Evolutionary conservation across 2,113 vertebrate genomes (phyloP).

Genomic region (Tupaia chinensis): DNA sequence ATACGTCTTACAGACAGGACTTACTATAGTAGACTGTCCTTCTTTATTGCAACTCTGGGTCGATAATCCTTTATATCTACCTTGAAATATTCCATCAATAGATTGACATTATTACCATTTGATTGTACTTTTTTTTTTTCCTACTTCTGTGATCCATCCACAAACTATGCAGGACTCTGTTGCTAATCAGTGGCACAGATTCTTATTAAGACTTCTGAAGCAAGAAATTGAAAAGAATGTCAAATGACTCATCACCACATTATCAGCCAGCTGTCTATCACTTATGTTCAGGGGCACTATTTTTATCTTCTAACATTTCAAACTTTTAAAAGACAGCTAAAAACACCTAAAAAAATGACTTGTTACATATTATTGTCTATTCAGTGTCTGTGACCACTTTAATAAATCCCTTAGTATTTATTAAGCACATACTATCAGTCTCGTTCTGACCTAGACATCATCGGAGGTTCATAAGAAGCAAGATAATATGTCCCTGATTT

Average conservation of each 20-base stretch:
- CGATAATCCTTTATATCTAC: background rate
- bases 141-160: constrained; percentile 29
- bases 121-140: constrained; percentile 2
- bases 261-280: constrained; percentile 75
- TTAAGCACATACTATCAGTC: background rate
- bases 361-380: background rate
- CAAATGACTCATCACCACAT: constrained; percentile 70
- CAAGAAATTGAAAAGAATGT: constrained; percentile 61
- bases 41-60: background rate
- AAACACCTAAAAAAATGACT: constrained; percentile 9
- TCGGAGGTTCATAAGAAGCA: background rate
- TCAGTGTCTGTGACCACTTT: background rate
- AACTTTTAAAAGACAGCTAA: constrained; percentile 60
- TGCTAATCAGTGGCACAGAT: constrained; percentile 44
- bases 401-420: constrained; percentile 31
- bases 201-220: constrained; percentile 60
- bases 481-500: background rate
- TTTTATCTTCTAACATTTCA: constrained; percentile 71
- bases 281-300: constrained; percentile 59
- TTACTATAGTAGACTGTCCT: background rate
- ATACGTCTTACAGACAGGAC: background rate
- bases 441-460: background rate
- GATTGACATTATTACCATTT: background rate
- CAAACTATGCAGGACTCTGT: background rate
- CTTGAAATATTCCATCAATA: background rate